Evolutionary conservation across 2,113 vertebrate species (phyloP).

Genomic region (Lonchura striata): DNA sequence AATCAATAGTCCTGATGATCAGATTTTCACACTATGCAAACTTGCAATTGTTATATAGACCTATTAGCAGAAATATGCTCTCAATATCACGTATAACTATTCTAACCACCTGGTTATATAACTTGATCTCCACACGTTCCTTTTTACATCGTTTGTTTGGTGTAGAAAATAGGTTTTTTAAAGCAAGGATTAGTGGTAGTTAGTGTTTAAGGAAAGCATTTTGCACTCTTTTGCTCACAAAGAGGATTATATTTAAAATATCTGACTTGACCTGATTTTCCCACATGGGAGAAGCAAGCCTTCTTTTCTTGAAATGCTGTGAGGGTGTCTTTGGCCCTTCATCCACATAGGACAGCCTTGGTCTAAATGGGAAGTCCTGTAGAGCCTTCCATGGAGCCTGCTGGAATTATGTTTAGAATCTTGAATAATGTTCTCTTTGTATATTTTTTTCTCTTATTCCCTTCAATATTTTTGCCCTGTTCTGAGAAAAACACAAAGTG

Average conservation of each 20-base stretch:
- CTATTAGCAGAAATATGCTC: background rate
- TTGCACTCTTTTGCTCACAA: background rate
- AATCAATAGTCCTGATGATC: background rate
- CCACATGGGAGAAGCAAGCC: background rate
- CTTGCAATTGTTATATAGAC: background rate
- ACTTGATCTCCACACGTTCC: background rate
- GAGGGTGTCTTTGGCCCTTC: background rate
- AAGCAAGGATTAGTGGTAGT: background rate
- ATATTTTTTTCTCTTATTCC: background rate
- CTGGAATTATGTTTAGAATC: background rate
- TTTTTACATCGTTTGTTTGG: background rate
- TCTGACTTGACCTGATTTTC: background rate
- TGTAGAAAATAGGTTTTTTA: background rate
- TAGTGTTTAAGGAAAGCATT: background rate
- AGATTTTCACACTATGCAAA: background rate
- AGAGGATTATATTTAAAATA: background rate
- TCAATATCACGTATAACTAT: background rate
- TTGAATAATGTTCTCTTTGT: background rate
- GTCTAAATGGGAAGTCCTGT: background rate
- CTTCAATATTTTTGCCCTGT: background rate
- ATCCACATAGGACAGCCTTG: background rate
- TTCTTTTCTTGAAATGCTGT: background rate
- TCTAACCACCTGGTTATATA: background rate
- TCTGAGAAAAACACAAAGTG: background rate
- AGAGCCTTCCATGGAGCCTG: background rate